Evolutionary conservation across 2,113 vertebrate species (phyloP), one percentile per base, ranked within the genome.

Genomic region (Scomber scombrus): DNA sequence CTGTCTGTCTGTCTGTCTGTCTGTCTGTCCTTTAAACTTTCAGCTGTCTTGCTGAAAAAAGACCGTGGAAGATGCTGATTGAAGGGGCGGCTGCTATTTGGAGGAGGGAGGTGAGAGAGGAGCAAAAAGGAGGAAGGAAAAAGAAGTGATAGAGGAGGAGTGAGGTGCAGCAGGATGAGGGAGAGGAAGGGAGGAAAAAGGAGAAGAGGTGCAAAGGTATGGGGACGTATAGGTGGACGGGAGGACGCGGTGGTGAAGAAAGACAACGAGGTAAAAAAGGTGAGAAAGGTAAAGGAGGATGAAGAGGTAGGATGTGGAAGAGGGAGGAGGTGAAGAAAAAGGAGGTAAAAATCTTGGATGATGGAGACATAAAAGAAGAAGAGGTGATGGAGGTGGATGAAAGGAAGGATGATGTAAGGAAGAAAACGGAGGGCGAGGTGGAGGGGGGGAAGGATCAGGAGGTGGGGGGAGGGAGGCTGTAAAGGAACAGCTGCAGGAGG

Each of bases 401-500:
- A 40, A 51, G 34, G 5, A 18, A 19, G 21, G 21, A 40, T 16
- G 40, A 16, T 10, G 26, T 5, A 11, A 43, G 12, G 63, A 12
- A 13, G 4, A 7, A 50, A 4, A 11, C 19, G 61, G 64, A 15
- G 3, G 19, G 23, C 4, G 19, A 11, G 23, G 54, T 21, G 51
- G 68, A n/a, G 49, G 54, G 49, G 55, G 34, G 14, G 3, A 26
- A n/a, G 19, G 21, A 52, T 47, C 4, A 26, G 60, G 50, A n/a
- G 19, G 12, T 0, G 46, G 45, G 55, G 60, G 60, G 50, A 10
- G 62, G 66, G 58, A 7, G 49, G 4, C 54, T 71, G 57, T 60
- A 82, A 81, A 80, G 71, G 67, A 85, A 82, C 80, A 85, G 80
- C 63, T 84, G 89, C 63, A 72, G 65, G 64, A 23, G 84, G 47